Percentiles rank a stretch among this genome's conserved stretches.
phyloP scores from a whole-genome alignment of 2,113 vertebrate species.

The Laticauda laticaudata region DNA sequence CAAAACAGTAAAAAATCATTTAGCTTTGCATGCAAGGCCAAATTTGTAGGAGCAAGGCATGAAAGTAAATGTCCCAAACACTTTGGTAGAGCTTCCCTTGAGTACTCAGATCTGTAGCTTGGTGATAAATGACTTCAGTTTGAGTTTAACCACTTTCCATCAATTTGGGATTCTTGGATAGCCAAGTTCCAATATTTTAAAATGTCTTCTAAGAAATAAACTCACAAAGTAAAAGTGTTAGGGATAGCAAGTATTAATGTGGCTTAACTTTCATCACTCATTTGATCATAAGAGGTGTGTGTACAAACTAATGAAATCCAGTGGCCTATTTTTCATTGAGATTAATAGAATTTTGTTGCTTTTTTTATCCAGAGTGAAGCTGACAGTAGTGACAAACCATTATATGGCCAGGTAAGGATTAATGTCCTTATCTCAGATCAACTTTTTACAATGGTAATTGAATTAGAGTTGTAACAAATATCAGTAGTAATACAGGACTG shows the following conservation, averaged over 20 bases:
- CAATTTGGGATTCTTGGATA: not conserved
- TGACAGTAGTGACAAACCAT: not conserved
- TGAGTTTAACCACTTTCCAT: no score
- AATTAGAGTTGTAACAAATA: not conserved
- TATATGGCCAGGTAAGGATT: slow-evolving; percentile 12
- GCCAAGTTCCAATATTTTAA: not conserved
- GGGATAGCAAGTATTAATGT: not conserved
- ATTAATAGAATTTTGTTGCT: not conserved
- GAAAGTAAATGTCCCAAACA: not conserved
- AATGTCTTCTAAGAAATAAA: not conserved
- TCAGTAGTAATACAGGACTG: not conserved
- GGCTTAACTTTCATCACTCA: not conserved
- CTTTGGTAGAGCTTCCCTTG: not conserved
- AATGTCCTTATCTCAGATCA: not conserved
- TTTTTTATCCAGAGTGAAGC: not conserved
- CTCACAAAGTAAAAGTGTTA: not conserved
- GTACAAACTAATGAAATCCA: not conserved
- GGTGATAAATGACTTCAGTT: not conserved
- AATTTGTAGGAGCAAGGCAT: not conserved
- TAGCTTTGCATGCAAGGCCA: not conserved
- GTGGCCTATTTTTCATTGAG: not conserved
- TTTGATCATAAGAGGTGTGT: not conserved
- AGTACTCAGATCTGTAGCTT: not conserved
- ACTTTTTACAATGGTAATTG: not conserved
- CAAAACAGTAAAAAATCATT: not conserved